phyloP scores from a whole-genome alignment of 2,888 invertebrate genomes.

The Orthonevra nobilis region DNA sequence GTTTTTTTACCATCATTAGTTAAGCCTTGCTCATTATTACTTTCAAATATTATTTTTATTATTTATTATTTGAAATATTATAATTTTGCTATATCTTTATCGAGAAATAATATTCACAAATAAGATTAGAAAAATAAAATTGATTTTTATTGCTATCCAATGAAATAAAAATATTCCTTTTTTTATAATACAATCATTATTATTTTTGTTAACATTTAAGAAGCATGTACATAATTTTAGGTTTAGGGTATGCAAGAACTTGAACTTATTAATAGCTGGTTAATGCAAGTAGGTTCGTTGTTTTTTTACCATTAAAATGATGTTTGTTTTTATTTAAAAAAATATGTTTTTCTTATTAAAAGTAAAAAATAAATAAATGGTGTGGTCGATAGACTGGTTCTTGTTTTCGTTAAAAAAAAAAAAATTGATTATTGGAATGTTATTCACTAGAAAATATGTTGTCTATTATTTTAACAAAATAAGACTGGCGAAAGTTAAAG shows the following conservation, averaged over 20 bases:
- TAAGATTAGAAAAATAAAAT: conserved; percentile 17
- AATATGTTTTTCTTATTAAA: no score
- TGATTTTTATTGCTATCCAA: conserved; percentile 42
- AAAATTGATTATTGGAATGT: no score
- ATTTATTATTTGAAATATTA: conserved; percentile 6
- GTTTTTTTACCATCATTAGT: conserved; percentile 29
- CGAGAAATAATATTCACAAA: conserved; percentile 34
- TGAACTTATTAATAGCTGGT: not conserved
- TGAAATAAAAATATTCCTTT: conserved; percentile 29
- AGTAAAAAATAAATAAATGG: no score
- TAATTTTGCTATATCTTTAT: not conserved
- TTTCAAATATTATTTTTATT: conserved; percentile 20
- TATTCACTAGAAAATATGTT: no score
- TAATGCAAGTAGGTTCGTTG: conserved; percentile 26
- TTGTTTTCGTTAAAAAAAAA: no score
- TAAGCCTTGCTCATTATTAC: conserved; percentile 65
- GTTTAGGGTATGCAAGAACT: conserved; percentile 1
- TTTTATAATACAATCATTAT: conserved; percentile 4
- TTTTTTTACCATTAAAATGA: conserved; percentile 26
- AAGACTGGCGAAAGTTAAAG: no score
- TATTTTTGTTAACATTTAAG: conserved; percentile 12
- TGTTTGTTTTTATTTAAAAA: conserved; percentile 28
- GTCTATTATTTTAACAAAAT: no score
- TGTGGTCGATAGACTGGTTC: no score
- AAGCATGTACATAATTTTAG: not conserved